A percentile compares a stretch with the other conserved stretches of the same genome.
Conservation (phyloP, 2,888 invertebrate genomes). For the Hemaris fuciformis region DNA sequence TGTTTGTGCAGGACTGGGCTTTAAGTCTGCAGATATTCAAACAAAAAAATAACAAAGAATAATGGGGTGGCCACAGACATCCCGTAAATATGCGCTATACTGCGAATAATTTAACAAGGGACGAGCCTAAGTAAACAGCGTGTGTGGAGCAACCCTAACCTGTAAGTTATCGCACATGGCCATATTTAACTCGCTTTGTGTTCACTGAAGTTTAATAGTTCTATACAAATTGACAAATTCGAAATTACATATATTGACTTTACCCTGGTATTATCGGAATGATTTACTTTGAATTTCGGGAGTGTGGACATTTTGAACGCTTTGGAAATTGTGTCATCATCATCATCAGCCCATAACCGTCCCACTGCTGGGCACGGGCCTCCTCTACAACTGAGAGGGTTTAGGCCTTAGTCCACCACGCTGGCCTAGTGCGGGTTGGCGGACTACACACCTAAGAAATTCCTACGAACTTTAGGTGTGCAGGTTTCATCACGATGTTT, state of each 20-base stretch:
- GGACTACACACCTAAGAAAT: no score
- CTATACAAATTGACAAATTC: conserved; percentile 6
- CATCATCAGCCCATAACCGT: no score
- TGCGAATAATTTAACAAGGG: conserved; percentile 61
- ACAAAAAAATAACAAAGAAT: conserved; percentile 39
- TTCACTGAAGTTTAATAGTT: conserved; percentile 23
- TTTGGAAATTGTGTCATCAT: not conserved
- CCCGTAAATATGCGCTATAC: conserved; percentile 59
- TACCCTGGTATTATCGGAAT: not conserved
- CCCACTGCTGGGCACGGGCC: no score
- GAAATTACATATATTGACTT: not conserved
- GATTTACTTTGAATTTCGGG: not conserved
- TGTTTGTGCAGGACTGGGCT: conserved; percentile 13
- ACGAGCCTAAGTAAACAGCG: conserved; percentile 60
- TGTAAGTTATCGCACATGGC: conserved; percentile 50
- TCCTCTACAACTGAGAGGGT: no score
- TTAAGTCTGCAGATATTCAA: conserved; percentile 34
- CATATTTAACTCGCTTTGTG: conserved; percentile 44
- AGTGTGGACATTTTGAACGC: not conserved
- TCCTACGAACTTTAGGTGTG: no score
- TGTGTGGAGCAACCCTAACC: conserved; percentile 33
- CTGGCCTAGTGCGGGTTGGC: no score
- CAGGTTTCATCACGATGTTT: no score
- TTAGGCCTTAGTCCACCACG: no score
- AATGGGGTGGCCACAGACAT: conserved; percentile 51